These are phyloP conservation scores for Sylvilagus bachmani DNA, from an alignment of 2,113 vertebrate genomes.

Conservation along the genomic window DNA sequence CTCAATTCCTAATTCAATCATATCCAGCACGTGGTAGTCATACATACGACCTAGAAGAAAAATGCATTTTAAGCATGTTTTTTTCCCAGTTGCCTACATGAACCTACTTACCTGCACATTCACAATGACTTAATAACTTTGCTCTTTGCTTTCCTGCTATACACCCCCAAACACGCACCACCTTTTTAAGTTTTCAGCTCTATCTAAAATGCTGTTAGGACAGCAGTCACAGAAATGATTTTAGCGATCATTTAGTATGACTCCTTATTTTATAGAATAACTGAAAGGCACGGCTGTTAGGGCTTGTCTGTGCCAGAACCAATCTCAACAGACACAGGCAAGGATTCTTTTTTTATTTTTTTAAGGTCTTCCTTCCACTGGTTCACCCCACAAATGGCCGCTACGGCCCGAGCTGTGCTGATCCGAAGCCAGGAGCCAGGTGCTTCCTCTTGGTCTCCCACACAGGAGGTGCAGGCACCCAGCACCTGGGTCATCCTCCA, in stretches of 20 bases:
- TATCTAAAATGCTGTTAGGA: neutral
- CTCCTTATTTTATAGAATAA: neutral
- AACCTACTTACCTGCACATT: neutral
- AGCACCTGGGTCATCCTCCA: too few species aligned
- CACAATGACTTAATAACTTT: neutral
- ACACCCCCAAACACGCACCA: neutral
- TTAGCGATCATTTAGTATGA: neutral
- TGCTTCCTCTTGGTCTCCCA: too few species aligned
- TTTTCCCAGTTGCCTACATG: neutral
- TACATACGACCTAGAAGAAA: constrained; percentile 94
- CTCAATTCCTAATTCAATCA: constrained; percentile 97
- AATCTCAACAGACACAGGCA: neutral
- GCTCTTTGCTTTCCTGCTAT: neutral
- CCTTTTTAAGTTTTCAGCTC: constrained; percentile 13
- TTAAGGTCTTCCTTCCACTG: neutral
- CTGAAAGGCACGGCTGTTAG: neutral
- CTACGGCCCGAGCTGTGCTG: too few species aligned
- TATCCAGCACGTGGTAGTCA: constrained; percentile 97
- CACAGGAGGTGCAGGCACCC: too few species aligned
- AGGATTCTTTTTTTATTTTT: neutral
- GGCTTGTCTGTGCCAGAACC: neutral
- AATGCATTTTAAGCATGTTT: constrained; percentile 40
- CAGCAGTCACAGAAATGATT: neutral
- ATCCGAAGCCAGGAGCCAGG: too few species aligned
- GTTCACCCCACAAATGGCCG: too few species aligned